Evolutionary conservation across 2,797 vertebrate species (phyloP).

Genomic region (Crocidura indochinensis): DNA sequence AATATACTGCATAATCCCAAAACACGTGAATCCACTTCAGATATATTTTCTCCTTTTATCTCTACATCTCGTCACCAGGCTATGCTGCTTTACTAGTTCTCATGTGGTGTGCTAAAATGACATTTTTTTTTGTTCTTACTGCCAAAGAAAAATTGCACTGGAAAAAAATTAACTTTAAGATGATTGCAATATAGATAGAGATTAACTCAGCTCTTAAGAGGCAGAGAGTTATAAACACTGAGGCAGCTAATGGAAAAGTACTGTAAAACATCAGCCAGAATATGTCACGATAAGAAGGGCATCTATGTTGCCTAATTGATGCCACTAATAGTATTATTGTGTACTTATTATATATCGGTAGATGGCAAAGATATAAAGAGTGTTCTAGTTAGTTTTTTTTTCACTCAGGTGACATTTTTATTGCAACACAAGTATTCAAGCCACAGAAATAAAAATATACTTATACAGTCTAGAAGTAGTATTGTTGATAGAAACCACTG

Average conservation of each 20-base stretch:
- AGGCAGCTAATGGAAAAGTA: background rate
- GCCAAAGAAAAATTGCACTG: background rate
- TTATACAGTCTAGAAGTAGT: too few species aligned
- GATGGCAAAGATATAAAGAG: too few species aligned
- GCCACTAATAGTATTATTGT: too few species aligned
- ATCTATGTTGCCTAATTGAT: background rate
- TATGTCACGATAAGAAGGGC: background rate
- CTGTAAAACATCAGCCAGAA: background rate
- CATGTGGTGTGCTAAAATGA: background rate
- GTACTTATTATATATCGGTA: too few species aligned
- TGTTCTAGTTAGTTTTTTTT: too few species aligned
- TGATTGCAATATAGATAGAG: background rate
- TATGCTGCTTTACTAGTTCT: background rate
- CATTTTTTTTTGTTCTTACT: background rate
- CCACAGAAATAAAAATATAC: too few species aligned
- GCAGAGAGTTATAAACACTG: background rate
- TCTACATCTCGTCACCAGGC: background rate
- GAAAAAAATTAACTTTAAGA: background rate
- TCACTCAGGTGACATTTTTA: too few species aligned
- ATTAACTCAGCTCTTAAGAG: slow-evolving; percentile 10
- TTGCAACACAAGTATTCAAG: background rate
- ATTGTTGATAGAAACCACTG: background rate
- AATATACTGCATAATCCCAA: background rate
- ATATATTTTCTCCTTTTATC: background rate
- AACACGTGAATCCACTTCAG: background rate